Conservation (phyloP, 2,797 vertebrate genomes). For the Danio albolineatus region DNA sequence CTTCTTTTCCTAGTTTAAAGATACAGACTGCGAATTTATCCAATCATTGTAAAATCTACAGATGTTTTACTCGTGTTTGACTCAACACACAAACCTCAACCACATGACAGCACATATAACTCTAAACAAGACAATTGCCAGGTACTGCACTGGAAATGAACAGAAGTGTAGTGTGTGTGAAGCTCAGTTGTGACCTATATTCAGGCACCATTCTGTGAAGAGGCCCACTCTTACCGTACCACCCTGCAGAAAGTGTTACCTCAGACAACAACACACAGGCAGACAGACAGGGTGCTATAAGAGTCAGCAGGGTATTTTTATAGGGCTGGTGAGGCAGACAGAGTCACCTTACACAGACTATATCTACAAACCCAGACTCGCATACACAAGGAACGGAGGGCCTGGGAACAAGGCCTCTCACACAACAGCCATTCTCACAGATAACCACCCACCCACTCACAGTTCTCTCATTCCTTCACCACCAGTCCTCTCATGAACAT, state of each 20-base stretch:
- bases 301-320: constrained; percentile 22
- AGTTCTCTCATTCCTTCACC: background rate
- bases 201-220: constrained; percentile 67
- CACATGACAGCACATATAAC: background rate
- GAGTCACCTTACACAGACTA: constrained; percentile 43
- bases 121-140: constrained; percentile 11
- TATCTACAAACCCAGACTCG: constrained; percentile 24
- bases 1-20: no score
- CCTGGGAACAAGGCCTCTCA: constrained; percentile 44
- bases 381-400: constrained; percentile 6
- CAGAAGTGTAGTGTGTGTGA: background rate
- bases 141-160: background rate
- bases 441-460: constrained; percentile 13
- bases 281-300: constrained; percentile 20
- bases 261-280: constrained; percentile 27
- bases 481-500: background rate
- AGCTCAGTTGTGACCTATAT: constrained; percentile 73
- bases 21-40: no score
- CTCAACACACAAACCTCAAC: background rate
- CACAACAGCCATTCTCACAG: constrained; percentile 1
- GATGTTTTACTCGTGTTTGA: background rate
- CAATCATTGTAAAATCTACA: background rate
- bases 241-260: constrained; percentile 1
- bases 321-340: constrained; percentile 25
- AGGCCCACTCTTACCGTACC: constrained; percentile 29